Conservation (phyloP, 2,888 invertebrate genomes). For the Melinaea menophilus region DNA sequence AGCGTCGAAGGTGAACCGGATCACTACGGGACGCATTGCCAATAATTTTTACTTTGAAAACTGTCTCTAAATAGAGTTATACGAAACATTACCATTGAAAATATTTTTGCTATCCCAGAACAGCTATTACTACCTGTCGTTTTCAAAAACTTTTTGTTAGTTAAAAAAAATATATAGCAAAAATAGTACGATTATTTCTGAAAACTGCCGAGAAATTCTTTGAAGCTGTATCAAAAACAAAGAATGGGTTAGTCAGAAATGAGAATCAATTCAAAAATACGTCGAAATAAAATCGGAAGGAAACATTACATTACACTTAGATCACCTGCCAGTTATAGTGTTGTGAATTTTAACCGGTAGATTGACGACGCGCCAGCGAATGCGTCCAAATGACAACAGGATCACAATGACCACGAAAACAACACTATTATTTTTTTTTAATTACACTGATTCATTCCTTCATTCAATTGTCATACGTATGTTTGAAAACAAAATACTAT, state of each 20-base stretch:
- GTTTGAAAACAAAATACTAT: neutral
- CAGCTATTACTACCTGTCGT: too few relatives aligned
- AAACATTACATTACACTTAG: slow-evolving; percentile 15
- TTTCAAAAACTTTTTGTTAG: too few relatives aligned
- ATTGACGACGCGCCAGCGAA: slow-evolving; percentile 65
- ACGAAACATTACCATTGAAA: too few relatives aligned
- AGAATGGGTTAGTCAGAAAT: neutral
- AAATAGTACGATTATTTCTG: too few relatives aligned
- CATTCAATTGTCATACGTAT: neutral
- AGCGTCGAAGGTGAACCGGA: slow-evolving; percentile 26
- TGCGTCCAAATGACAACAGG: slow-evolving; percentile 47
- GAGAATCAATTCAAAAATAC: neutral
- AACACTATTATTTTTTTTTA: too few relatives aligned
- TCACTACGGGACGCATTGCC: slow-evolving; percentile 14
- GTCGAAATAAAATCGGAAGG: slow-evolving; percentile 13
- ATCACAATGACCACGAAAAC: slow-evolving; percentile 35
- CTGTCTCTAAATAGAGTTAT: neutral
- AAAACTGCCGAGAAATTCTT: neutral
- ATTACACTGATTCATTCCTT: too few relatives aligned
- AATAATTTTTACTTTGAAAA: slow-evolving; percentile 19
- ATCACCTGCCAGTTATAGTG: slow-evolving; percentile 22
- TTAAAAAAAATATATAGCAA: too few relatives aligned
- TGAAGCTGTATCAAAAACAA: neutral
- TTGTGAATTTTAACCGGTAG: slow-evolving; percentile 62
- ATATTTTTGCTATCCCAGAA: too few relatives aligned